Evolutionary conservation across 2,888 invertebrate genomes (phyloP), one percentile per base, ranked within the genome.

Genomic region (Yponomeuta cagnagella): DNA sequence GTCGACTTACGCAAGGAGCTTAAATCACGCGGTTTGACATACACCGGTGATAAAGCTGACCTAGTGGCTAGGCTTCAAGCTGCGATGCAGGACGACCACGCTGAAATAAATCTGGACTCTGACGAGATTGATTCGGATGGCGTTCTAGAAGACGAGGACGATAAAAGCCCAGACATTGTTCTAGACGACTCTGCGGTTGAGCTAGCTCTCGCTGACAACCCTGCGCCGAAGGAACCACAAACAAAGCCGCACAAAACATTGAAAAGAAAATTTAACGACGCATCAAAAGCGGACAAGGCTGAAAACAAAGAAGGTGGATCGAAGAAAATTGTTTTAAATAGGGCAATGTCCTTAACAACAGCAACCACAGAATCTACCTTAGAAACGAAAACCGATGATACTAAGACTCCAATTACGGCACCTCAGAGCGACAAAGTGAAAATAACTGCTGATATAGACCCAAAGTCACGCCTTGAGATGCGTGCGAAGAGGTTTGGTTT

Each of bases 1-100:
- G 95, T 96, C 15, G 97, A 98, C 84, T 90, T 98, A 76, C 96
- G 96, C 79, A 95, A 95, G 77, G 97, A 97, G 83, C 86, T 98
- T 71, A 97, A 97, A 86, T 88, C 94, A 73, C 94, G 97, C 79
- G 96, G 96, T 33, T 89, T 97, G 37, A 88, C 95, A 15, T 93
- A 94, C 10, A 88, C 94, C 69, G 98, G 98, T 6, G 97, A 97
- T 82, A 98, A 97, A 93, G 95, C 93, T 66, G 97, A 97, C 79
- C 90, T 98, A 70, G 92, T 96, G 65, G 95, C 96, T 75, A 93
- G 97, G 76, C 93, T 98, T 69, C 95, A 96, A 80, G 76, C 85
- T 30, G 93, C 94, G 10, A 76, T 94, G 92, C 77, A 86, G 82
- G 80, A 93, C 85, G 88, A 85, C 63, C 83, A 84, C 73, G 82